Base-by-base conservation (phyloP, 2,888 invertebrate genomes). In the Mystacides longicornis region DNA sequence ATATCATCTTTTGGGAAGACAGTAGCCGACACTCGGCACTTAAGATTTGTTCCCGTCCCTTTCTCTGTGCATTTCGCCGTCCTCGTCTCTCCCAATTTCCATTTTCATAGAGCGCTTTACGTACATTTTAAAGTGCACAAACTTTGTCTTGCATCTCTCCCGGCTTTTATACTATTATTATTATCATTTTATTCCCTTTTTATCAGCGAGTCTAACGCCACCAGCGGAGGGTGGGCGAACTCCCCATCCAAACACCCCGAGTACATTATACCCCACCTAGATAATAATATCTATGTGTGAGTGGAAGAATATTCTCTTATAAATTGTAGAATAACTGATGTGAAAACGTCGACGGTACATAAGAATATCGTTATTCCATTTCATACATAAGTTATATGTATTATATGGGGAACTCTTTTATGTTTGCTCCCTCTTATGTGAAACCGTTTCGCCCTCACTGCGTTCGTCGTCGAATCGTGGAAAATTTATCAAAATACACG, bases 321-420 rank as follows among this genome's bases (percentile, higher is more conserved):
- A 49, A 27, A 54, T 54, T 54, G 16, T 43, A 9, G 49, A 54
- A 54, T 54, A 54, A 54, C 43, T 54, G 49, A 54, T 54, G 49
- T 45, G 54, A 49, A 49, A 45, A 50, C 45, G 54, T 54, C 54
- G 50, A 49, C 54, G 54, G 54, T 45, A 50, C 42, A 45, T 50
- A 50, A 54, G 49, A 54, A 50, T 54, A 54, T 54, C 49, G 49
- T 50, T 54, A 47, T 48, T 27, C 21, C 45, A 7, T 31, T 45
- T 7, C 18, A 21, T 48, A 23, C 23, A 48, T 48, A 48, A n/a
- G n/a, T 48, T 48, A 23, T 23, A 48, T 48, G 48, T 16, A 19
- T 45, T 20, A 19, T 19, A 37, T 21, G 7, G 5, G n/a, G n/a
- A n/a, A n/a, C 9, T 45, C 45, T 21, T 45, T 20, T 45, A 3